Evolutionary conservation across 2,113 vertebrate genomes (phyloP).

Genomic region (Misgurnus mizolepis): DNA sequence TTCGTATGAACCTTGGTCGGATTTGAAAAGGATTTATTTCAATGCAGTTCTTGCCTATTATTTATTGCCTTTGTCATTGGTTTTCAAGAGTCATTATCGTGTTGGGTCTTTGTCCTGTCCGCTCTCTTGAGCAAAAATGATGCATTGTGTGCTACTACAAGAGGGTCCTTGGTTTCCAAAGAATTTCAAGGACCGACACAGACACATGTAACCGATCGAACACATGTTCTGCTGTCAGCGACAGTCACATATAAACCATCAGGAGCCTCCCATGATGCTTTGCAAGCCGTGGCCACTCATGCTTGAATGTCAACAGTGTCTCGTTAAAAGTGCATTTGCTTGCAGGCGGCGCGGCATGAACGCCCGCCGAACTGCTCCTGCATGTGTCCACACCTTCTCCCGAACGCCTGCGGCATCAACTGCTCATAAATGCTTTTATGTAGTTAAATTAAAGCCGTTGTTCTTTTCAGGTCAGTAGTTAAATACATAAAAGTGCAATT

Average conservation of each 20-base stretch:
- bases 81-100: conserved; percentile 51
- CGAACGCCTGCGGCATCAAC: conserved; percentile 52
- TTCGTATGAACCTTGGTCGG: conserved; percentile 42
- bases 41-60: conserved; percentile 10
- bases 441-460: conserved; percentile 72
- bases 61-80: conserved; percentile 55
- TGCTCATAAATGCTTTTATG: conserved; percentile 66
- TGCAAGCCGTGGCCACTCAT: conserved; percentile 21
- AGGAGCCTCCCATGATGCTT: neutral
- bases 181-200: conserved; percentile 20
- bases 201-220: conserved; percentile 10
- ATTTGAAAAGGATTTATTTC: conserved; percentile 51
- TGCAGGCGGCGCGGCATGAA: neutral
- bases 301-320: conserved; percentile 57
- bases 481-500: conserved; percentile 78
- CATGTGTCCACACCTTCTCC: conserved; percentile 31
- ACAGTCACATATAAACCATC: conserved; percentile 18
- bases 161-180: conserved; percentile 35
- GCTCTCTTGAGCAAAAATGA: conserved; percentile 9
- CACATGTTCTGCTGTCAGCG: conserved; percentile 20
- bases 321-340: conserved; percentile 54
- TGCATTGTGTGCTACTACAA: neutral
- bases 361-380: conserved; percentile 1
- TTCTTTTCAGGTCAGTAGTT: conserved; percentile 81
- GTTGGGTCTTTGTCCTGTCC: conserved; percentile 40